Evolutionary conservation across 2,797 vertebrate species (phyloP).

Genomic region (Selene dorsalis): DNA sequence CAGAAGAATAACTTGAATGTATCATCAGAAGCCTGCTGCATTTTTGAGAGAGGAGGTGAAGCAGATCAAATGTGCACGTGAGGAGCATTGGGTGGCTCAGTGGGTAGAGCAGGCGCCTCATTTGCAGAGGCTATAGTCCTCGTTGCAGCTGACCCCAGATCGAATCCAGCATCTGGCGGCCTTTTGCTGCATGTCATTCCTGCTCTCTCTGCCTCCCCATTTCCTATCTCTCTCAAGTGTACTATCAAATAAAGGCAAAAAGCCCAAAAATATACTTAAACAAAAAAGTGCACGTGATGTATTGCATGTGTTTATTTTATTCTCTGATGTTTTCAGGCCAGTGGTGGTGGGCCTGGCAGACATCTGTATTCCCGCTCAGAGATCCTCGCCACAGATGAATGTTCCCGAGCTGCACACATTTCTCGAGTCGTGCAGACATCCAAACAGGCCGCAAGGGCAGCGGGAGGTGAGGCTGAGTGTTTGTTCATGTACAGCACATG

Average conservation of each 20-base stretch:
- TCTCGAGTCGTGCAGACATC: conserved; percentile 80
- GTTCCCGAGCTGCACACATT: conserved; percentile 74
- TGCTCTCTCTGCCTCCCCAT: too few species aligned
- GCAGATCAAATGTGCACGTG: background rate
- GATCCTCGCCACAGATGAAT: conserved; percentile 83
- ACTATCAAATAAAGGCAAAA: too few species aligned
- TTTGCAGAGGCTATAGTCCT: too few species aligned
- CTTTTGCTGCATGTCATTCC: too few species aligned
- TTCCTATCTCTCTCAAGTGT: too few species aligned
- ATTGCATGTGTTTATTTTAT: conserved; percentile 35
- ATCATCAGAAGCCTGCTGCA: background rate
- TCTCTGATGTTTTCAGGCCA: conserved; percentile 75
- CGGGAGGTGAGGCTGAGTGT: conserved; percentile 81
- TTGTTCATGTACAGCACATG: conserved; percentile 1
- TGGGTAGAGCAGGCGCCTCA: too few species aligned
- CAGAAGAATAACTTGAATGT: conserved; percentile 2
- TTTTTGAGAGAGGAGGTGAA: background rate
- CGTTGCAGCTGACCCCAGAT: too few species aligned
- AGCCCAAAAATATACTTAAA: too few species aligned
- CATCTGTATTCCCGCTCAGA: conserved; percentile 86
- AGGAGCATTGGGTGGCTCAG: too few species aligned
- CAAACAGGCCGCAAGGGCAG: conserved; percentile 74
- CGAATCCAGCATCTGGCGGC: too few species aligned
- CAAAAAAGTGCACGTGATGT: background rate
- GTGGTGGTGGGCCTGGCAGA: conserved; percentile 56